These are phyloP conservation scores for Palythoa caribaeorum DNA, from an alignment of 92 coral and sea anemone genomes.

Conservation along the genomic window DNA sequence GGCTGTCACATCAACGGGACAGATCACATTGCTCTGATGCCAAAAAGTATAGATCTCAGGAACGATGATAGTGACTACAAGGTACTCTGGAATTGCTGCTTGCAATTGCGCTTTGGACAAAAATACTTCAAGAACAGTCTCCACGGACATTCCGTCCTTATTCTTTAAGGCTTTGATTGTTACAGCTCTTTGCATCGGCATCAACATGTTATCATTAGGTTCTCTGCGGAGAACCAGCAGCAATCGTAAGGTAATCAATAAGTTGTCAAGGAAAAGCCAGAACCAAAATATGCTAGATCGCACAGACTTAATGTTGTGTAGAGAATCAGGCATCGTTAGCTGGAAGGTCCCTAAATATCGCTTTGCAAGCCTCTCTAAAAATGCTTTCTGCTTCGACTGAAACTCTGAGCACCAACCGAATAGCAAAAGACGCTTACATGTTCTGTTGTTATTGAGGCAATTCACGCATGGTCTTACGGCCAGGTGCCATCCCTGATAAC, in stretches of 20 bases:
- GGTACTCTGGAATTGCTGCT: conserved; percentile 36
- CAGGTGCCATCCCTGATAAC: conserved; percentile 60
- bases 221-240: conserved; percentile 64
- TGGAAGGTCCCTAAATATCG: conserved; percentile 36
- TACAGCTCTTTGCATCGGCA: conserved; percentile 34
- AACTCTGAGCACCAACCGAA: conserved; percentile 54
- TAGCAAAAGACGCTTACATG: neutral
- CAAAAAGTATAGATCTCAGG: conserved; percentile 62
- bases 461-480: conserved; percentile 63
- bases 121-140: conserved; percentile 48
- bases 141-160: conserved; percentile 55
- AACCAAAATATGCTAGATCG: conserved; percentile 46
- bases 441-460: conserved; percentile 19
- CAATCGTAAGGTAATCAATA: conserved; percentile 45
- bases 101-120: conserved; percentile 31
- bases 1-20: conserved; percentile 54
- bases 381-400: conserved; percentile 61
- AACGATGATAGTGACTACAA: conserved; percentile 44
- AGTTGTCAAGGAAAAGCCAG: neutral
- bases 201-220: conserved; percentile 4
- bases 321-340: conserved; percentile 45
- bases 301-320: conserved; percentile 43
- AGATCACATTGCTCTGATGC: conserved; percentile 48
- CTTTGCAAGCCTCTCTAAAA: conserved; percentile 40
- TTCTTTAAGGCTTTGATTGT: conserved; percentile 51